Evolutionary conservation across 1,140 invertebrate genomes (phyloP), one percentile per base, ranked within the genome.

Genomic region (Plutomurus gul): DNA sequence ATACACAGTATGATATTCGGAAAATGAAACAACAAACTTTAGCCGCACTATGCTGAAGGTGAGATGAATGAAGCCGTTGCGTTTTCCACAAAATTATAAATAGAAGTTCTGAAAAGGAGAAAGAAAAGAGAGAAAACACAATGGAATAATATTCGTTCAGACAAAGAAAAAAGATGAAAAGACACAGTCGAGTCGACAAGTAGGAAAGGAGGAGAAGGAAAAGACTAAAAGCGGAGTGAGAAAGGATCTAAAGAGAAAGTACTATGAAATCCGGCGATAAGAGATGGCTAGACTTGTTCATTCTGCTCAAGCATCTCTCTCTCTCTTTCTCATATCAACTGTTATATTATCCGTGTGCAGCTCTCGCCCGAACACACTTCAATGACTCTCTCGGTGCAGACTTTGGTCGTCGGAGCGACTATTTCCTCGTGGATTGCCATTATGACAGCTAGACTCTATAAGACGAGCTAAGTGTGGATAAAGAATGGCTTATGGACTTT

Each of bases 401-500:
- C n/a, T n/a, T n/a, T n/a, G n/a, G n/a, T n/a, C n/a, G 18, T 22
- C 13, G 25, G 27, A 36, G 27, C 30, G 56, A 65, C 56, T 65
- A 65, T 65, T 65, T 65, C 56, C 56, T 65, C 36, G 30, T 30
- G 56, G 27, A 65, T 65, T 65, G 56, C 56, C 36, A 27, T 65
- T 65, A 65, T 65, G 56, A 65, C 56, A 33, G 56, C 56, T 65
- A 65, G 56, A 36, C 56, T 33, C 56, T 65, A 65, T 65, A 46
- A 72, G 49, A 20, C 25, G 49, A 73, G 70, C 39, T 73, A 39
- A 27, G 73, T 60, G 71, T 47, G 73, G 73, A 71, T 79, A 79
- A 79, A 79, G 78, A 79, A 79, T 75, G 71, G 73, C 73, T 79
- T 79, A 75, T 75, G 78, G 78, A 79, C 51, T 75, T 73, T 79